Base-by-base conservation (phyloP, 2,888 invertebrate genomes). In the Agrochola circellaris region DNA sequence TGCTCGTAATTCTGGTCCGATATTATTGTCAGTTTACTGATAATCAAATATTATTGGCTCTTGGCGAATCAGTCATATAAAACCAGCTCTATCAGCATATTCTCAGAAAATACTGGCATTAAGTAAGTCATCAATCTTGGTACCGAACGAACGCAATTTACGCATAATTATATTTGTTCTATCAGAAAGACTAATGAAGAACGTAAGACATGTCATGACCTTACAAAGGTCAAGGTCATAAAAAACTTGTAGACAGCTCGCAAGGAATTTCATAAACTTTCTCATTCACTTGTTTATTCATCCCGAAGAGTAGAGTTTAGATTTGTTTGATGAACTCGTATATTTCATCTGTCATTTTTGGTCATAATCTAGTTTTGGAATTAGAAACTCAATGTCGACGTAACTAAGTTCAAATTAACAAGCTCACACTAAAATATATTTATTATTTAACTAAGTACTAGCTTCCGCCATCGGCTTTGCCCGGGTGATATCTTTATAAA, bases 201-300 rank as follows among this genome's bases (percentile, higher is more conserved):
- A 51, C 56, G 51, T 26, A 26, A 64, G 51, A 67, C 17, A 58
- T 56, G n/a, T 34, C 34, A n/a, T 58, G 69, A 58, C 75, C 75
- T 75, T 26, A 68, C 51, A 23, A 34, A 6, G 20, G 34, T n/a
- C 30, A 67, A 38, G 60, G 56, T 75, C 61, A 61, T 60, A 42
- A 15, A 26, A 68, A 73, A 73, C 15, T 26, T 42, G 62, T 15
- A 64, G 42, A 45, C 30, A 45, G 17, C 26, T 42, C 9, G n/a
- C 38, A 15, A 42, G 42, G 58, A 65, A 79, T 73, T 84, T 70
- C 42, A 67, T 79, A 13, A 69, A 66, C 30, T 83, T 48, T 81
- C 38, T 79, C n/a, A 65, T 78, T 45, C 8, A 62, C 62, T 60
- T 73, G 26, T 79, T 66, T 66, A 66, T 72, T 83, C 34, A 54